Evolutionary conservation across 1,140 invertebrate species (phyloP), one percentile per base, ranked within the genome.

Genomic region (Cydia splendana): DNA sequence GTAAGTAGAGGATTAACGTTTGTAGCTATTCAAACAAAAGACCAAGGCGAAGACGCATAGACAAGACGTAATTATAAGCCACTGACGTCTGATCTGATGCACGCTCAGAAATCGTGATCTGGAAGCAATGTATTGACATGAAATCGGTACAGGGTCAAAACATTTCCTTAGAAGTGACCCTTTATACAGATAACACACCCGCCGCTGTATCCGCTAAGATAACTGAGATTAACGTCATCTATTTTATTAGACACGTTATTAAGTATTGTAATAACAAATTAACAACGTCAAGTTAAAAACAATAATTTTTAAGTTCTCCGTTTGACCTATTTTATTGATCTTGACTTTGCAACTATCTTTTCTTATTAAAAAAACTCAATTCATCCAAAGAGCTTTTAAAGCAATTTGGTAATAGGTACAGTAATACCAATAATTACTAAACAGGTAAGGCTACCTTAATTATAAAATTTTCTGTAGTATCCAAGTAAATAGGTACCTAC

Each of bases 81-180:
- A 62, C n/a, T 18, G 30, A 71, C 67, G 67, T 42, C n/a, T 71
- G 24, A 38, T 42, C n/a, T 71, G 24, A 38, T 20, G 15, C 67
- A 71, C 67, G 67, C n/a, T n/a, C 34, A n/a, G 30, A 20, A 45
- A 38, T 42, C 67, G 67, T 71, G 67, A 71, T 45, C 34, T 42
- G 28, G 34, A 38, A 71, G 38, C 67, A 71, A 62, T 20, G 15
- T 71, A 71, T 71, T 71, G 67, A 38, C 67, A 38, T n/a, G 9
- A 71, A 71, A 71, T 71, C 67, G 38, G n/a, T 71, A 5, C n/a
- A 38, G 34, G 67, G 67, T 71, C n/a, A 69, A 69, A 69, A 69
- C 65, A 38, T 71, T 45, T 71, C 34, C 67, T 71, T n/a, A 71
- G 67, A 71, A 10, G 30, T 71, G 67, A 71, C 67, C 67, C 67